A percentile compares a stretch with the other conserved stretches of the same genome.
phyloP scores from a whole-genome alignment of 92 coral and sea anemone species.

The Porites evermanni region DNA sequence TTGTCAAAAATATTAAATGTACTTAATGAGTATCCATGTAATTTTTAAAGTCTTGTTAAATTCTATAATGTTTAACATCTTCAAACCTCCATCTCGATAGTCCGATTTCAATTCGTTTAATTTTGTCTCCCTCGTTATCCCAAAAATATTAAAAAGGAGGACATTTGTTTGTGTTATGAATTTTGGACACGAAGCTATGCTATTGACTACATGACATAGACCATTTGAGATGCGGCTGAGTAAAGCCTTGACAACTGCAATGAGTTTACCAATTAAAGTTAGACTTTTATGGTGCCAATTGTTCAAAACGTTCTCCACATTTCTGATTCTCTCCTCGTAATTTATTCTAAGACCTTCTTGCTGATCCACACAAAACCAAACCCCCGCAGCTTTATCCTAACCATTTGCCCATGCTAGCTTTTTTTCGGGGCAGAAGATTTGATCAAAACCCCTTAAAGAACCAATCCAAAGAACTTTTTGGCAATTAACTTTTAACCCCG shows the following conservation, averaged over 20 bases:
- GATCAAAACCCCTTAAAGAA: background rate
- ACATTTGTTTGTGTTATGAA: background rate
- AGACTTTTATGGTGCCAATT: constrained; percentile 11
- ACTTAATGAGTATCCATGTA: background rate
- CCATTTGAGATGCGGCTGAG: constrained; percentile 10
- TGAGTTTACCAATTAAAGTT: constrained; percentile 1
- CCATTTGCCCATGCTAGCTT: constrained; percentile 2
- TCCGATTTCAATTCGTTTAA: background rate
- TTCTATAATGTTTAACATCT: too few species aligned
- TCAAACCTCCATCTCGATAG: background rate
- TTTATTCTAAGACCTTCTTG: constrained; percentile 5
- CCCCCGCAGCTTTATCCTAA: constrained; percentile 11
- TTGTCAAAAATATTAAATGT: background rate
- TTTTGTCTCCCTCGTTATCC: constrained; percentile 3
- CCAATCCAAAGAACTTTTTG: constrained; percentile 21
- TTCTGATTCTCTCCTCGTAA: constrained; percentile 5
- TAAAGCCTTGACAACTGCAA: constrained; percentile 18
- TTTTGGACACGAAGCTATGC: background rate
- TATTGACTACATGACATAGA: background rate
- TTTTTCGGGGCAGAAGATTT: constrained; percentile 1
- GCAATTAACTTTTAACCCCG: constrained; percentile 15
- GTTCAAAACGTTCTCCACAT: constrained; percentile 4
- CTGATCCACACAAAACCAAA: constrained; percentile 14
- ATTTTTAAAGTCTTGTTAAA: background rate
- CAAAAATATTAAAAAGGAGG: background rate